Percentiles rank a stretch among this genome's conserved stretches.
Evolutionary conservation across 2,797 vertebrate genomes (phyloP).

Genomic region (Thalassophryne amazonica): DNA sequence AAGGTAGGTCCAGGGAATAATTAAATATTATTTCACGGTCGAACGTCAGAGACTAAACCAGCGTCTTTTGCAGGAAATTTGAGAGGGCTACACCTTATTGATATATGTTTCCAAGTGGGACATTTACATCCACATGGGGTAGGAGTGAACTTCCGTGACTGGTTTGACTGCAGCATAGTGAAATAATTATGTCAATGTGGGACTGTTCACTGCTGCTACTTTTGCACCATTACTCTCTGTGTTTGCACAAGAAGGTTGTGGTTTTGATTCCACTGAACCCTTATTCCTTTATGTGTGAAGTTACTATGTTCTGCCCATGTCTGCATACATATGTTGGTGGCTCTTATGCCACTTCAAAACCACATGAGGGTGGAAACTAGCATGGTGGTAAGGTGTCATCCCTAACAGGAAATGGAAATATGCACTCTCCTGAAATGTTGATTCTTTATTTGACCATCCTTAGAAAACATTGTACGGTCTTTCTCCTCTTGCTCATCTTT

Average conservation of each 20-base stretch:
- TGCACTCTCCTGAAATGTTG: no score
- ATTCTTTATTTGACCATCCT: no score
- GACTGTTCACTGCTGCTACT: constrained; percentile 9
- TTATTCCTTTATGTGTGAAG: no score
- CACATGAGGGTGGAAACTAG: no score
- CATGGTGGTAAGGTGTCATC: no score
- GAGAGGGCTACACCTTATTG: constrained; percentile 45
- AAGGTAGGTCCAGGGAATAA: constrained; percentile 64
- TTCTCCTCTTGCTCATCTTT: not conserved
- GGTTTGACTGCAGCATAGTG: constrained; percentile 39
- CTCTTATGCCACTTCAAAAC: no score
- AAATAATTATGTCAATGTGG: constrained; percentile 51
- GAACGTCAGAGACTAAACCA: constrained; percentile 62
- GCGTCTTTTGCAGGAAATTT: constrained; percentile 64
- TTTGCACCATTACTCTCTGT: not conserved
- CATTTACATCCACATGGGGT: constrained; percentile 49
- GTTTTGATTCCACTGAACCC: no score
- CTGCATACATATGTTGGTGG: no score
- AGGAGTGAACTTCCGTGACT: constrained; percentile 39
- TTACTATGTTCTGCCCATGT: no score
- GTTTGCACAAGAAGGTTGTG: no score
- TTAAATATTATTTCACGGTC: constrained; percentile 66
- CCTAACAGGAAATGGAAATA: no score
- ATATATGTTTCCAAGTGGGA: constrained; percentile 58
- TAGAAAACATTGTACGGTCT: not conserved